These are phyloP conservation scores for Aricia agestis DNA, from an alignment of 1,140 invertebrate species.

Conservation along the genomic window DNA sequence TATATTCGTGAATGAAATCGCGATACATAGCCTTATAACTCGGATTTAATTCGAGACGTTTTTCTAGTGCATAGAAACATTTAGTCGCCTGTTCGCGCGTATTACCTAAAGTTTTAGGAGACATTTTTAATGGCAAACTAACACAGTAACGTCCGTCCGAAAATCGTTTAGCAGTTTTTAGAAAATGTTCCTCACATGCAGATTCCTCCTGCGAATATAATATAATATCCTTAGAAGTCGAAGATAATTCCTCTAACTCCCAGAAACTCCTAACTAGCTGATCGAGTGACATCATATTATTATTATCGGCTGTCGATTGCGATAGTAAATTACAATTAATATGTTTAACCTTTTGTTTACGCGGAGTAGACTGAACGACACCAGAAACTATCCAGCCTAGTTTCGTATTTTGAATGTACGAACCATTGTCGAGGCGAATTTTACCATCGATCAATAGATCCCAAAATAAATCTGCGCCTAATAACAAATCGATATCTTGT, in stretches of 20 bases:
- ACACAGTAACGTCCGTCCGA: neutral
- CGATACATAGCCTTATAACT: neutral
- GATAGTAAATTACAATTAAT: neutral
- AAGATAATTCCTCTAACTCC: conserved; percentile 2
- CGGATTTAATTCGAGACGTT: neutral
- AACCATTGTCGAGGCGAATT: conserved; percentile 6
- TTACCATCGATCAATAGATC: conserved; percentile 10
- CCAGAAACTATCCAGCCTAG: conserved; percentile 1
- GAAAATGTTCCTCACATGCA: neutral
- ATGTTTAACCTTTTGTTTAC: neutral
- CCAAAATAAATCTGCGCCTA: conserved; percentile 20
- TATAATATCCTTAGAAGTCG: neutral
- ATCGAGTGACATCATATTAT: neutral
- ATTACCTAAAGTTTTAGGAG: neutral
- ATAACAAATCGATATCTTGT: conserved; percentile 8
- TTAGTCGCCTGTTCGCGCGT: neutral
- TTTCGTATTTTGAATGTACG: conserved; percentile 14
- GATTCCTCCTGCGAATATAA: neutral
- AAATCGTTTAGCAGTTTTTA: neutral
- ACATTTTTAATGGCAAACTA: neutral
- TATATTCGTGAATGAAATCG: too few species aligned
- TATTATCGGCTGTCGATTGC: neutral
- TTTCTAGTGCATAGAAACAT: neutral
- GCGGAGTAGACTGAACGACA: neutral
- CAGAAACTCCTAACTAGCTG: neutral